phyloP scores from a whole-genome alignment of 2,797 vertebrate species.

The Thunnus albacares region DNA sequence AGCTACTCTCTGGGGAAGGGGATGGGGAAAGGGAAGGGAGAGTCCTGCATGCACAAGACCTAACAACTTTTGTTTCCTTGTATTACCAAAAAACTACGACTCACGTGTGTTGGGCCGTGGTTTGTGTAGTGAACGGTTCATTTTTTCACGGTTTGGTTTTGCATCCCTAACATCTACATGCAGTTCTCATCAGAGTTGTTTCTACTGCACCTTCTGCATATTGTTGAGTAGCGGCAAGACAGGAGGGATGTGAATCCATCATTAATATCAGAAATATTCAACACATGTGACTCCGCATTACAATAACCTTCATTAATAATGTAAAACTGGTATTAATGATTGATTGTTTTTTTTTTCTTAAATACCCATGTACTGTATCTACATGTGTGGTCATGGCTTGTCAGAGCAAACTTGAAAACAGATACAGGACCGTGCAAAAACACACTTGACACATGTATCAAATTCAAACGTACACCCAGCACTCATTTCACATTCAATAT shows the following conservation, averaged over 20 bases:
- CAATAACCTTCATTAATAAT: background rate
- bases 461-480: background rate
- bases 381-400: background rate
- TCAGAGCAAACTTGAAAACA: background rate
- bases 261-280: background rate
- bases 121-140: too few relatives aligned
- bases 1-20: too few relatives aligned
- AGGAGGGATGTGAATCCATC: background rate
- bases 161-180: background rate
- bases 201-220: background rate
- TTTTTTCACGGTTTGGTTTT: too few relatives aligned
- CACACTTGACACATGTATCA: background rate
- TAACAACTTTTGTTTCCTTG: too few relatives aligned
- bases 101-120: too few relatives aligned
- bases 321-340: background rate
- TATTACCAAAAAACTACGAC: too few relatives aligned
- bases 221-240: background rate
- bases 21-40: too few relatives aligned
- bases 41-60: too few relatives aligned
- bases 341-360: too few relatives aligned
- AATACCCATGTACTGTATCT: background rate
- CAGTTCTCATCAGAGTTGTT: constrained; percentile 6
- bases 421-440: background rate
- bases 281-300: background rate
- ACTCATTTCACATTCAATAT: too few relatives aligned